These are phyloP conservation scores for Corythornis vintsioides DNA, from an alignment of 2,113 vertebrate genomes.

Conservation along the genomic window DNA sequence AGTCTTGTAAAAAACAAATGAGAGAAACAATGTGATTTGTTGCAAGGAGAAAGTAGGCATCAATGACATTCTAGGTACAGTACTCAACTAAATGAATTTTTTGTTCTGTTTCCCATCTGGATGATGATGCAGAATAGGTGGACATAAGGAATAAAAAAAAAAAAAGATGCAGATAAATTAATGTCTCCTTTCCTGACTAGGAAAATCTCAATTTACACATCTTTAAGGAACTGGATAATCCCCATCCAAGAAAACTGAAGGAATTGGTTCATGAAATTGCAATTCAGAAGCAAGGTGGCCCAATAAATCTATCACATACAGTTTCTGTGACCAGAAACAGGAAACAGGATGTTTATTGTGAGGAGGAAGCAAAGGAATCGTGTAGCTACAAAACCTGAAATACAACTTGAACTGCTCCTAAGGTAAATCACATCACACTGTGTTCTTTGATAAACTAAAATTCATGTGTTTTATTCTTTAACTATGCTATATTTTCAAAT, in stretches of 20 bases:
- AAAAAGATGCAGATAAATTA: neutral
- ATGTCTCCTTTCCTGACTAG: neutral
- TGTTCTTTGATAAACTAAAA: neutral
- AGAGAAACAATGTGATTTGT: neutral
- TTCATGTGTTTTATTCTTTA: neutral
- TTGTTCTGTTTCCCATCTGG: neutral
- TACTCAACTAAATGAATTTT: neutral
- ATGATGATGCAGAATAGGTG: slow-evolving; percentile 11
- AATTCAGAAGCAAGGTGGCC: neutral
- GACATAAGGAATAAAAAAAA: neutral
- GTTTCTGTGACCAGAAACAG: neutral
- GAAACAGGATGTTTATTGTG: neutral
- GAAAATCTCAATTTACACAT: neutral
- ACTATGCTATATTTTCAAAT: neutral
- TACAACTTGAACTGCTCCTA: neutral
- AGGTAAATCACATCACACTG: neutral
- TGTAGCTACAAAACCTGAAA: neutral
- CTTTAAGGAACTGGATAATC: neutral
- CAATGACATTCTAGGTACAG: neutral
- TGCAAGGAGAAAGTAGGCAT: neutral
- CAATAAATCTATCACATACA: slow-evolving; percentile 1
- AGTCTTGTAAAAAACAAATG: neutral
- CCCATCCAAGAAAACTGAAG: neutral
- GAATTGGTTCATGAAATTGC: neutral
- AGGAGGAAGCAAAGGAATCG: neutral